A percentile compares a stretch with the other conserved stretches of the same genome.
Conservation (phyloP, 1,140 invertebrate species). For the Tetragnatha versicolor region DNA sequence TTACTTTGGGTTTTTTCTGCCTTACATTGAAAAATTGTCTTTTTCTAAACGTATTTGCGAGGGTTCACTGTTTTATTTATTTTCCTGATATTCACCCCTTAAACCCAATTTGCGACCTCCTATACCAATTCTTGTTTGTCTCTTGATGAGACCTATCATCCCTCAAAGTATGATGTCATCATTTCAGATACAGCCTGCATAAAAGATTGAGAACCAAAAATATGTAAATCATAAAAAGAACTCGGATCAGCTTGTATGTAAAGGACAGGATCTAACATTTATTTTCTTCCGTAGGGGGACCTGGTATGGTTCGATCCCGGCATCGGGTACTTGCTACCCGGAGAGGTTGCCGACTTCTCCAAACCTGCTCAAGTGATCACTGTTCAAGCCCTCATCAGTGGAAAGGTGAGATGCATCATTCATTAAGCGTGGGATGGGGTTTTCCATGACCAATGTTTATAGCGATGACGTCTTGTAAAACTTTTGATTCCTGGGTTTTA, state of each 20-base stretch:
- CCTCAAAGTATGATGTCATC: not conserved
- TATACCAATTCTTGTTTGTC: too few species aligned
- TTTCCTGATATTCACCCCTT: too few species aligned
- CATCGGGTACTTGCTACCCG: constrained; percentile 85
- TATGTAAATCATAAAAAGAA: not conserved
- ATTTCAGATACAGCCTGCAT: not conserved
- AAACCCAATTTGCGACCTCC: too few species aligned
- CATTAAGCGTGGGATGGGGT: too few species aligned
- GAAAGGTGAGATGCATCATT: constrained; percentile 73
- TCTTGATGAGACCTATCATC: not conserved
- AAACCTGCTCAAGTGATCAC: constrained; percentile 78
- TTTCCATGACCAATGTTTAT: too few species aligned
- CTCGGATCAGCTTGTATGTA: not conserved
- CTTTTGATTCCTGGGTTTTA: too few species aligned
- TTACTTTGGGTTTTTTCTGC: too few species aligned
- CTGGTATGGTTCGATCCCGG: constrained; percentile 93
- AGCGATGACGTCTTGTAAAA: too few species aligned
- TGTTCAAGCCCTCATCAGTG: constrained; percentile 74
- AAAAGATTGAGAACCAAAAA: not conserved
- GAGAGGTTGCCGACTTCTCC: constrained; percentile 86
- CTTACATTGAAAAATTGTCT: too few species aligned
- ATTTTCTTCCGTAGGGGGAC: constrained; percentile 70
- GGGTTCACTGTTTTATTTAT: too few species aligned
- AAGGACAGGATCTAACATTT: not conserved
- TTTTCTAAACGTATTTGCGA: too few species aligned